Conservation (phyloP, 92 coral and sea anemone species). For the Zoanthus gigantus region DNA sequence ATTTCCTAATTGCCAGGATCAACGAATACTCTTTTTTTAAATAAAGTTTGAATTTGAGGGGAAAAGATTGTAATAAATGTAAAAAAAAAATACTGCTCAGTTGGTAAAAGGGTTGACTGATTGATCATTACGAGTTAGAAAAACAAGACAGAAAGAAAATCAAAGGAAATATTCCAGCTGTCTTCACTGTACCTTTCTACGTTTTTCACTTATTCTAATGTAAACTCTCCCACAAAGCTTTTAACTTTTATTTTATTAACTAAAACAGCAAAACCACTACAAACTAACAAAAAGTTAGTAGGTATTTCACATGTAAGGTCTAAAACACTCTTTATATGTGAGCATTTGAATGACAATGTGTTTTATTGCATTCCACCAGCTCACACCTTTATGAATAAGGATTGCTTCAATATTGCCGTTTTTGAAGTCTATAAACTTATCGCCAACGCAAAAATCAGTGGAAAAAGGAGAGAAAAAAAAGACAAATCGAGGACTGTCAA, state of each 20-base stretch:
- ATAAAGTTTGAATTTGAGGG: background rate
- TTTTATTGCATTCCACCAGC: slow-evolving; percentile 46
- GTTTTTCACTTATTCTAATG: background rate
- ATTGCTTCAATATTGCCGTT: slow-evolving; percentile 53
- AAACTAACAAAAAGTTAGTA: slow-evolving; percentile 49
- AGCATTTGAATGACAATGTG: slow-evolving; percentile 62
- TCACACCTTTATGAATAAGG: slow-evolving; percentile 70
- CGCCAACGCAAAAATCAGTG: background rate
- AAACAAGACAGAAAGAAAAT: slow-evolving; percentile 36
- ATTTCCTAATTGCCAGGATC: background rate
- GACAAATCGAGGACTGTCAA: background rate
- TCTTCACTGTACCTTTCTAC: background rate
- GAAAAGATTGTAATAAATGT: background rate
- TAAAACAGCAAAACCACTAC: slow-evolving; percentile 22
- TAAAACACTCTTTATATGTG: slow-evolving; percentile 69
- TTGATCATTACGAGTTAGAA: slow-evolving; percentile 12
- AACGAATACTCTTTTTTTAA: background rate
- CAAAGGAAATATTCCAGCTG: background rate
- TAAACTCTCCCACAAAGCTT: slow-evolving; percentile 42
- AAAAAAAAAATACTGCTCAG: background rate
- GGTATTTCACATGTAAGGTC: slow-evolving; percentile 82
- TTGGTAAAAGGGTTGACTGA: background rate
- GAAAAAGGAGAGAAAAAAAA: background rate
- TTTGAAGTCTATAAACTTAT: slow-evolving; percentile 45
- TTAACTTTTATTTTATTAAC: slow-evolving; percentile 17